Evolutionary conservation across 2,113 vertebrate genomes (phyloP), one percentile per base, ranked within the genome.

Genomic region (Falco punctatus): DNA sequence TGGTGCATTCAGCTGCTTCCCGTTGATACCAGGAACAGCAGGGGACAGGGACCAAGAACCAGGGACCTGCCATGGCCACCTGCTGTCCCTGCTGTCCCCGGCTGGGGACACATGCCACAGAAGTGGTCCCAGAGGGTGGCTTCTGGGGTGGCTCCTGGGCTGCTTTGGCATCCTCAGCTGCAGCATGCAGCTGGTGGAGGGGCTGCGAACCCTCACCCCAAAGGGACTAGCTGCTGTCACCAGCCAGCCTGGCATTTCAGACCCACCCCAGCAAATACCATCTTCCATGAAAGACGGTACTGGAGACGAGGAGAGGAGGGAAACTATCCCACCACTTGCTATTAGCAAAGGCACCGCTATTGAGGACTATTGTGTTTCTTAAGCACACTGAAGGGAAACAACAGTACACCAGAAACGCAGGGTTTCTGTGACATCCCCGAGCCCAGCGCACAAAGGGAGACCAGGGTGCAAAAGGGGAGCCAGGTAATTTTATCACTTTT

Each of bases 401-500:
- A 94, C 83, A 75, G 92, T 32, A 19, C 94, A 90, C 57, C 89
- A 49, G 91, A 77, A 49, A 72, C 86, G 71, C 91, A 51, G 40
- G 81, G 92, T 90, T 97, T 96, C 88, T 85, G 44, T 97, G 93
- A 92, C 96, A 91, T 40, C 86, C 89, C 22, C 1, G 26, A 51
- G 73, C 75, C 51, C 0, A 3, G 23, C 86, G 74, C 75, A 97
- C 97, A 98, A 98, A 97, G 72, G 88, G 57, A 93, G 59, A 69
- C n/a, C 49, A 11, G 58, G 93, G 80, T 57, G 92, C 89, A 67
- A 97, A 75, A 97, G 94, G 95, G 92, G 81, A 97, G 92, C 89
- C 62, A 48, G 91, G 97, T 74, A 97, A 98, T 96, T 83, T 77
- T 48, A 97, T 93, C 95, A 51, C 79, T 96, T 94, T 80, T 52